Base-by-base conservation (phyloP, 2,113 vertebrate genomes). In the Stigmatopora argus region DNA sequence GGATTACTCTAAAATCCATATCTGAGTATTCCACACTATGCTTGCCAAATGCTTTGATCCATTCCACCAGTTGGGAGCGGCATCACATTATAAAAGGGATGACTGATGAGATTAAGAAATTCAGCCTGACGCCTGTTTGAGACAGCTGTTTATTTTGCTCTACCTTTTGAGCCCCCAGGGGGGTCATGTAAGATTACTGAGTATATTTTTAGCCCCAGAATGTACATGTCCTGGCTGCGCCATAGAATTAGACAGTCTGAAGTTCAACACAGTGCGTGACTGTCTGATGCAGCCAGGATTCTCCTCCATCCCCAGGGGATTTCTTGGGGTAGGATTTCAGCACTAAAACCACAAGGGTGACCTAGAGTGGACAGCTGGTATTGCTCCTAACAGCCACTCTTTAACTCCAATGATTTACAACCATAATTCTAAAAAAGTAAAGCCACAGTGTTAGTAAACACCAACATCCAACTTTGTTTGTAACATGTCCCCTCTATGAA, bases 151-250 rank as follows among this genome's bases (percentile, higher is more conserved):
- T 73, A 2, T 78, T 86, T 67, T 75, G 80, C 47, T 74, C 78
- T 83, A 83, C 87, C 84, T 87, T 85, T 38, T 70, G 75, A 75
- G 73, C 81, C 80, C 66, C 68, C 31, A 18, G 59, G 73, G 83
- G 70, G 67, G 66, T 73, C 69, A 82, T 70, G 59, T 67, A 73
- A 79, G 78, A 78, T 74, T 72, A 69, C 71, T 5, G 65, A 12
- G 56, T 80, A 69, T 83, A 88, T 86, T 83, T 79, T 74, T 87
- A 84, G 59, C 72, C 58, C 60, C 62, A 12, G 56, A 64, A 73
- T 71, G 72, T 65, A 74, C 73, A 80, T 72, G 66, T 73, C 38
- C 74, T 31, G 70, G 61, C 68, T 75, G 66, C 67, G 65, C 69
- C 78, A 68, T 70, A 78, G 73, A 76, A 77, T 81, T 75, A 82